Percentiles rank a stretch among this genome's conserved stretches.
Conservation (phyloP, 1,140 invertebrate species). For the Dendrolimus kikuchii region DNA sequence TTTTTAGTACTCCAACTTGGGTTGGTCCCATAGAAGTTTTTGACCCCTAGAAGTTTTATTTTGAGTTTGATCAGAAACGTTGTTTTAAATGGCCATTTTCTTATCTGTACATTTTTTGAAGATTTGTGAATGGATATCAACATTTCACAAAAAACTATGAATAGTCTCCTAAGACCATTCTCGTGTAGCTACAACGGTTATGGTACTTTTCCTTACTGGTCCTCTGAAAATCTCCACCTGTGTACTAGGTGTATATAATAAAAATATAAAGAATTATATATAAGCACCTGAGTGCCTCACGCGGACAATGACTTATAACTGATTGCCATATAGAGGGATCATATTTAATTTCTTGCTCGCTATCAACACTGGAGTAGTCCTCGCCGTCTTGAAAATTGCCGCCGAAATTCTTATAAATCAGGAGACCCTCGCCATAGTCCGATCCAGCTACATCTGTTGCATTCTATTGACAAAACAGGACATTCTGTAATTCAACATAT, state of each 20-base stretch:
- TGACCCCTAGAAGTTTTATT: too few relatives aligned
- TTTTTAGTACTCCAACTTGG: too few relatives aligned
- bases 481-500: not conserved
- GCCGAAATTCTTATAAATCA: slow-evolving; percentile 73
- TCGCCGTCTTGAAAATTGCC: slow-evolving; percentile 68
- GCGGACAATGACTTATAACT: slow-evolving; percentile 73
- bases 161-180: too few relatives aligned
- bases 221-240: too few relatives aligned
- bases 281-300: slow-evolving; percentile 68
- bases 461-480: slow-evolving; percentile 23
- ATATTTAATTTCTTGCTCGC: slow-evolving; percentile 76
- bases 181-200: too few relatives aligned
- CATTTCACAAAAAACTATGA: too few relatives aligned
- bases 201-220: too few relatives aligned
- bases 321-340: slow-evolving; percentile 77
- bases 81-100: too few relatives aligned
- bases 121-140: too few relatives aligned
- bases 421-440: slow-evolving; percentile 74
- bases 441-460: slow-evolving; percentile 60
- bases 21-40: too few relatives aligned
- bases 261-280: slow-evolving; percentile 11
- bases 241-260: not conserved
- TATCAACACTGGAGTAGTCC: slow-evolving; percentile 76
- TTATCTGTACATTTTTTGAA: too few relatives aligned
- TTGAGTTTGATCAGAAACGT: too few relatives aligned